Conservation (phyloP, 1,140 invertebrate species). For the Hormaphis cornu region DNA sequence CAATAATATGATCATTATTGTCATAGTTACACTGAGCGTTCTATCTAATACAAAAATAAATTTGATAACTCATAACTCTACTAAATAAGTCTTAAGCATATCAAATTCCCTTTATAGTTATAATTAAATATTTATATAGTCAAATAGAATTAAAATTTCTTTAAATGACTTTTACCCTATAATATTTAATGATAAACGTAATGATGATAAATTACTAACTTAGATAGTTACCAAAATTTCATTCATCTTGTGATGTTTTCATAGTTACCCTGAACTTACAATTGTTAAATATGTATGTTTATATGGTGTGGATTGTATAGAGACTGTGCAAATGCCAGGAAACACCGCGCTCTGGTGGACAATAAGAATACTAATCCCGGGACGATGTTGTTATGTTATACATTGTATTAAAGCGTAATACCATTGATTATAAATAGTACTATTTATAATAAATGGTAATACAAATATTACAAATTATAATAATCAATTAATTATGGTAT, state of each 20-base stretch:
- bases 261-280: conserved; percentile 15
- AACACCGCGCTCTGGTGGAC: not conserved
- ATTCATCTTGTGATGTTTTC: not conserved
- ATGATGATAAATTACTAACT: conserved; percentile 32
- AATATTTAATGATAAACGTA: not conserved
- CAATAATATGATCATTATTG: conserved; percentile 42
- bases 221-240: not conserved
- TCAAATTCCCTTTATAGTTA: too few species aligned
- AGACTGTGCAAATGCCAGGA: not conserved
- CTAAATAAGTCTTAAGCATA: too few species aligned
- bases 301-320: too few species aligned
- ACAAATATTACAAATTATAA: too few species aligned
- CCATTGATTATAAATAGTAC: not conserved
- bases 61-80: too few species aligned
- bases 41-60: too few species aligned
- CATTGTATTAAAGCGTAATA: not conserved
- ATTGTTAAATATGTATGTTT: too few species aligned
- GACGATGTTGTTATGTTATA: not conserved
- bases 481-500: not conserved
- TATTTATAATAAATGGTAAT: too few species aligned
- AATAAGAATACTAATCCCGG: not conserved
- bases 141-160: not conserved
- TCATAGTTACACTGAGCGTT: conserved; percentile 80
- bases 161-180: not conserved
- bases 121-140: too few species aligned